Base-by-base conservation (phyloP, 1,140 invertebrate species). In the Eueides isabella region DNA sequence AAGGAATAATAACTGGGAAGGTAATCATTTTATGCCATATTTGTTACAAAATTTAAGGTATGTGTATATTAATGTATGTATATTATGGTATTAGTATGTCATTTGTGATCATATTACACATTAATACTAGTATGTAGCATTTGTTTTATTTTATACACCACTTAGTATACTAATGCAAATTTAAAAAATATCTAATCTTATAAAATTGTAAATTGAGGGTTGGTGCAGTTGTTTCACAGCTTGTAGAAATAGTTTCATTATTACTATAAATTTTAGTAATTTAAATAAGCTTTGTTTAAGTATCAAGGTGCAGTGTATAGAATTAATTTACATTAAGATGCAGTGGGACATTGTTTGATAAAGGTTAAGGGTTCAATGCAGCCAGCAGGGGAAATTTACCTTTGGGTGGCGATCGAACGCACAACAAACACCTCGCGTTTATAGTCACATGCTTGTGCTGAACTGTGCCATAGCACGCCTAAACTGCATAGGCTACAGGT, bases 41-140 rank as follows among this genome's bases (percentile, higher is more conserved):
- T 55, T 55, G 23, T 55, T 55, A 26, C 6, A 11, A 19, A 55
- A 55, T 11, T 26, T 55, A 55, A 26, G 48, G 48, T 55, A 6
- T 55, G 19, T 55, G 48, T 55, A 55, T 55, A 55, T 44, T 55
- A 55, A 55, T 11, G 48, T 26, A 55, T 48, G 19, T 55, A 44
- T 44, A 55, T 55, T 55, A 55, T 55, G 19, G 44, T 19, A 55
- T 55, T 7, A n/a, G 41, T 44, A 44, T 55, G 23, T 55, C 11
- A 55, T 26, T 55, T 55, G 48, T 55, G 48, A 55, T 55, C 48
- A 55, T 23, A 55, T 55, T 55, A 55, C 48, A 26, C 12, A 55
- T 55, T 55, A 14, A 26, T 55, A 55, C 23, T 55, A 55, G 23
- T 55, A 55, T 55, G 9, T 55, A 23, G 44, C 26, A 19, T 55